Conservation (phyloP, 2,113 vertebrate genomes). For the Alces alces region DNA sequence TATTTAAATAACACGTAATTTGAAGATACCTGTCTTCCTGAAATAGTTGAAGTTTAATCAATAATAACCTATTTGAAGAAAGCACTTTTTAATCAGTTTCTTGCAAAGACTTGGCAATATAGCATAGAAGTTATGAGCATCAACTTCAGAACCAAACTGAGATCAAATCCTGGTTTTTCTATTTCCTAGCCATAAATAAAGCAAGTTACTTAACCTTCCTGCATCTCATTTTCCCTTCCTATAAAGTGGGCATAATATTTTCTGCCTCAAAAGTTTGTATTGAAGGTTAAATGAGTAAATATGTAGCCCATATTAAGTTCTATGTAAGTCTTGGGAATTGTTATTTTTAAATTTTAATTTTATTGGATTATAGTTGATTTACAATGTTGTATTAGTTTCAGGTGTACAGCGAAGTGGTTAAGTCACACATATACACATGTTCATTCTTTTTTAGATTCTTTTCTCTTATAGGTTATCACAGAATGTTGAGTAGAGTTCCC, state of each 20-base stretch:
- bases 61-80: neutral
- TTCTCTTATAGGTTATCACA: neutral
- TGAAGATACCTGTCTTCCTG: neutral
- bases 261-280: neutral
- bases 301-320: neutral
- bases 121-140: neutral
- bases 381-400: neutral
- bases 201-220: neutral
- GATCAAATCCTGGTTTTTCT: neutral
- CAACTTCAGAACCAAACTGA: neutral
- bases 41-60: neutral
- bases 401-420: neutral
- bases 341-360: neutral
- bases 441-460: neutral
- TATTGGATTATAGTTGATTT: neutral
- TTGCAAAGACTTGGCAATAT: neutral
- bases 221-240: neutral
- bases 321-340: neutral
- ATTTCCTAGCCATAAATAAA: neutral
- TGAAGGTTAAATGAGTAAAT: neutral
- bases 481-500: neutral
- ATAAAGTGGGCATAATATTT: neutral
- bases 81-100: neutral
- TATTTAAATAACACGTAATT: neutral
- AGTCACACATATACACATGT: neutral